A percentile compares a stretch with the other conserved stretches of the same genome.
phyloP scores from a whole-genome alignment of 2,797 vertebrate species.

The Mycteria americana region DNA sequence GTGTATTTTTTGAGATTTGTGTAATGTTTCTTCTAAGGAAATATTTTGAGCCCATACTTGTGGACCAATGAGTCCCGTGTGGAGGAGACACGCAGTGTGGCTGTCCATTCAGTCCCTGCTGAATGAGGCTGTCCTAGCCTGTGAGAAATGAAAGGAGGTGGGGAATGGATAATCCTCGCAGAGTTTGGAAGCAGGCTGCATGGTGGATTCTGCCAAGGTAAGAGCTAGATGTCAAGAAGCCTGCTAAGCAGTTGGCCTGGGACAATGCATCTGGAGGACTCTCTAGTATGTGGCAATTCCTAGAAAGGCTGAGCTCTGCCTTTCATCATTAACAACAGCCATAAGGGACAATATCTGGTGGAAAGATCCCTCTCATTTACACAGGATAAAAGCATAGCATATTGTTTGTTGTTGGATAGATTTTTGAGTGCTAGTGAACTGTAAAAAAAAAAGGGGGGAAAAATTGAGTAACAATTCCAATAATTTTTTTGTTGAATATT shows the following conservation, averaged over 20 bases:
- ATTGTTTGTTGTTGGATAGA: neutral
- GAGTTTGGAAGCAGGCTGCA: neutral
- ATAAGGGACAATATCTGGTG: neutral
- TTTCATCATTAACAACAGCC: neutral
- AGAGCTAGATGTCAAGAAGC: neutral
- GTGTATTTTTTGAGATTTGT: neutral
- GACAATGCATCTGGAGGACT: neutral
- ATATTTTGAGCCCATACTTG: neutral
- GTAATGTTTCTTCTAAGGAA: neutral
- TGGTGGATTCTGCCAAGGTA: neutral
- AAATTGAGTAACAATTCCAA: neutral
- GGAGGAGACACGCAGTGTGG: neutral
- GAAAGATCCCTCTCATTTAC: neutral
- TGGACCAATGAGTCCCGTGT: fast-evolving
- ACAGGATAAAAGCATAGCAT: neutral
- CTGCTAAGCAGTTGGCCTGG: neutral
- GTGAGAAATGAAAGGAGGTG: neutral
- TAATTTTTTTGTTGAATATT: neutral
- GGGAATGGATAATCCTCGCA: neutral
- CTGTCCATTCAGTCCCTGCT: neutral
- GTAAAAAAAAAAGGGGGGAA: neutral
- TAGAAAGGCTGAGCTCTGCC: constrained; percentile 31
- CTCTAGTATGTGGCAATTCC: neutral
- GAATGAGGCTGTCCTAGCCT: neutral
- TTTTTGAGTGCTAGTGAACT: neutral